Evolutionary conservation across 2,888 invertebrate species (phyloP).

Genomic region (Acheta domesticus): DNA sequence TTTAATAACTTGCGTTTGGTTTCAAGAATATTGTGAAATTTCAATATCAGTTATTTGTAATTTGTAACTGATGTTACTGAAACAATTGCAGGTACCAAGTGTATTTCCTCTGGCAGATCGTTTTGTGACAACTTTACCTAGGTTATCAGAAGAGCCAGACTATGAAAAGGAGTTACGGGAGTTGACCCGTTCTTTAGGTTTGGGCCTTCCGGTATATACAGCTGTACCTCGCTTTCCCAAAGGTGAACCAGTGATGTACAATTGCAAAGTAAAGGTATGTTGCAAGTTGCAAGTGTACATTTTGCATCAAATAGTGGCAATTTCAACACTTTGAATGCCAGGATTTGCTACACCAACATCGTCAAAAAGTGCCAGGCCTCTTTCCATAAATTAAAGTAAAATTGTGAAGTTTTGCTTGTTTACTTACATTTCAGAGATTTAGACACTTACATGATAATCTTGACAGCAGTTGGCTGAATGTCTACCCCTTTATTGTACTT

Average conservation of each 20-base stretch:
- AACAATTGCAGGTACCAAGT: constrained; percentile 11
- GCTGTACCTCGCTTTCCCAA: constrained; percentile 27
- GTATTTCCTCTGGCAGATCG: background rate
- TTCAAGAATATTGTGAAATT: background rate
- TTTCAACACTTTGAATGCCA: no score
- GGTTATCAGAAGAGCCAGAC: constrained; percentile 24
- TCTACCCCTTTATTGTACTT: no score
- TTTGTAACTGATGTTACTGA: no score
- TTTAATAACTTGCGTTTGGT: background rate
- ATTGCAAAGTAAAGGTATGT: constrained; percentile 34
- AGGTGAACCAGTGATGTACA: constrained; percentile 25
- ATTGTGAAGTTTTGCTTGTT: no score
- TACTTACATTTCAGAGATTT: no score
- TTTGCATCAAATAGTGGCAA: no score
- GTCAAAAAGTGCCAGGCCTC: no score
- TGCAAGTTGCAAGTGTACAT: no score
- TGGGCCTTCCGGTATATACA: constrained; percentile 38
- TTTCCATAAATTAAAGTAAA: no score
- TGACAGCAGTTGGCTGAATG: no score
- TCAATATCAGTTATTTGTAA: background rate
- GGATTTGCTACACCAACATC: no score
- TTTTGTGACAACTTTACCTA: constrained; percentile 24
- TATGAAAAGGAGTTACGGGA: constrained; percentile 34
- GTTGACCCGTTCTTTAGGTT: constrained; percentile 32
- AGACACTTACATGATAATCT: no score